Evolutionary conservation across 1,140 invertebrate species (phyloP), one percentile per base, ranked within the genome.

Genomic region (Drosophila bipectinata): DNA sequence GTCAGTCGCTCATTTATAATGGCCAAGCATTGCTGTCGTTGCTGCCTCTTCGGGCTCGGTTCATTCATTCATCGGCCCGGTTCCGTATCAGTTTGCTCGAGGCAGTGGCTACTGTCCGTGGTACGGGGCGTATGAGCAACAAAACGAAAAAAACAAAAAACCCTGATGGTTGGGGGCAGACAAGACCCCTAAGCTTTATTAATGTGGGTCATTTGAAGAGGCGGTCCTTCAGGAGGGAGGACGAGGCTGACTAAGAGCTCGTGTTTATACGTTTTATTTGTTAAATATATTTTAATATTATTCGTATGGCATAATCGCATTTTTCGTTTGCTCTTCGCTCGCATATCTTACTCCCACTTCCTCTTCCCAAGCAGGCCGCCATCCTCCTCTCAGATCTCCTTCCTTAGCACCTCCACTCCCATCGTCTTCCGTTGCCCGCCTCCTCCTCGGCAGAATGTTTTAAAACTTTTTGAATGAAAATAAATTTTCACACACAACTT

Each of bases 1-100:
- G 82, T 85, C 82, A 85, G 82, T 87, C 52, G 78, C 78, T 85
- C 82, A 82, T 85, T 85, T 82, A 85, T 85, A 81, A 75, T 87
- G 58, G 49, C 58, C 64, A 63, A 68, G 66, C 60, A 57, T 74
- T 56, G 26, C 41, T 63, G 71, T 51, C 47, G 21, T 37, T 47
- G 44, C 14, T 21, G 15, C 51, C 26, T 51, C 34, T 21, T 24
- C 32, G 12, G 18, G 30, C 14, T 56, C 15, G 41, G 21, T 21
- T 21, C 21, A 21, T 53, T 76, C 49, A 47, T 47, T 49, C 63
- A 45, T 61, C 14, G 4, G 14, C 14, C 12, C 9, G 2, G 15
- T 14, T 32, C 24, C 64, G 63, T 54, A 52, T 75, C 61, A 37
- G 66, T 51, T 75, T 18, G 44, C 63, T 59, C 41, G 52, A 32